phyloP scores from a whole-genome alignment of 2,888 invertebrate species.

The Pandemis cinnamomeana region DNA sequence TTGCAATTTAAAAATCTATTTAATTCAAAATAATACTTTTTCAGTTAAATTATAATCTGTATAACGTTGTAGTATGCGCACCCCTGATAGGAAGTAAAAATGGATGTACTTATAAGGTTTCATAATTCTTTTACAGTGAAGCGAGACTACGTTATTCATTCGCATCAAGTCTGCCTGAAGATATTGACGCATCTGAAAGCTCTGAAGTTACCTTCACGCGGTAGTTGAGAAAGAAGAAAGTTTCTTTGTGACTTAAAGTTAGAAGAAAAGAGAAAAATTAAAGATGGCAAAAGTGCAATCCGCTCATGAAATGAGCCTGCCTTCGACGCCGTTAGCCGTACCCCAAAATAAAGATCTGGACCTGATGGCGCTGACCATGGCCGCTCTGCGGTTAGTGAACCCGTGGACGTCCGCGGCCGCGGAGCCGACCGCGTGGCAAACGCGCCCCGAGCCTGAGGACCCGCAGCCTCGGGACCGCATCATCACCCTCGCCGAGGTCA shows the following conservation, averaged over 20 bases:
- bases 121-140: conserved; percentile 68
- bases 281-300: conserved; percentile 76
- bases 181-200: conserved; percentile 49
- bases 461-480: conserved; percentile 71
- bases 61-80: conserved; percentile 14
- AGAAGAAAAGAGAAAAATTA: conserved; percentile 30
- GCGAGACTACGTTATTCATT: conserved; percentile 57
- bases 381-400: conserved; percentile 76
- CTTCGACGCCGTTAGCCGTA: conserved; percentile 60
- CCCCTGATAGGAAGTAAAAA: conserved; percentile 43
- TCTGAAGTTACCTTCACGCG: background rate
- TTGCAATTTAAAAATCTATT: background rate
- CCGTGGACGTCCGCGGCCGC: conserved; percentile 70
- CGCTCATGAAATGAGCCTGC: conserved; percentile 66
- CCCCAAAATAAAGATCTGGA: conserved; percentile 71
- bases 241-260: conserved; percentile 31
- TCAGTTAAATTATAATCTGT: background rate
- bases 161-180: conserved; percentile 53
- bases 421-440: conserved; percentile 59
- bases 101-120: conserved; percentile 66
- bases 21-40: background rate
- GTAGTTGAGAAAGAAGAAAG: conserved; percentile 14
- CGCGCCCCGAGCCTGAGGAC: conserved; percentile 63
- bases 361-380: conserved; percentile 77
- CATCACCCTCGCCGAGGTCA: conserved; percentile 90